Base-by-base conservation (phyloP, 2,888 invertebrate species). In the Trimorus sp. region DNA sequence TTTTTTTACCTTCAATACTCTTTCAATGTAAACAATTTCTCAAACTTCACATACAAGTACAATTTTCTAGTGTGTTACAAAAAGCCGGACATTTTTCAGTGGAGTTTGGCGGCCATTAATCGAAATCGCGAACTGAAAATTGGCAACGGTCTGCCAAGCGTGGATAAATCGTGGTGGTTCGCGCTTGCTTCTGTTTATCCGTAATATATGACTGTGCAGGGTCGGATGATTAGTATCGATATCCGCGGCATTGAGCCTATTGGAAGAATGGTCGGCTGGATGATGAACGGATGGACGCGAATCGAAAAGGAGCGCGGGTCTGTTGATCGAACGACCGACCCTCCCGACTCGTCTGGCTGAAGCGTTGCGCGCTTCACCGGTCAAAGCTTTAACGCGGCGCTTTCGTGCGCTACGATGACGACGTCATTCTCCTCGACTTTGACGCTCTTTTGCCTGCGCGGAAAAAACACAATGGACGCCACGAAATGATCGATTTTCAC, bases 221-320 rank as follows among this genome's bases (percentile, higher is more conserved):
- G 74, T 79, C 59, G 74, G 70, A 75, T 74, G 69, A 69, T 74
- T 76, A 73, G 71, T 63, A 71, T 76, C 69, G 71, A 76, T 76
- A 73, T 77, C 53, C 63, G 62, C 51, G 73, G 73, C 77, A 76
- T 79, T 71, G 76, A 76, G 76, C 58, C 65, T 71, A 73, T 79
- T 68, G 69, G 73, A 76, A 79, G 78, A 75, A 79, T 76, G 76
- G 63, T 75, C 56, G 76, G 73, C 62, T 79, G 69, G 66, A 68
- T 80, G 74, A 83, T 77, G 79, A 63, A 71, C 77, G 79, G 79
- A 76, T 76, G 79, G 76, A 75, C 82, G 69, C 73, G 77, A 78
- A 77, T 74, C 69, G 77, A 75, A 78, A 78, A 80, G 77, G 74
- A 73, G 77, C 77, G 82, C 65, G 68, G 69, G 76, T 79, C 69